Evolutionary conservation across 2,888 invertebrate species (phyloP).

Genomic region (Melikaiella ostensackeni): DNA sequence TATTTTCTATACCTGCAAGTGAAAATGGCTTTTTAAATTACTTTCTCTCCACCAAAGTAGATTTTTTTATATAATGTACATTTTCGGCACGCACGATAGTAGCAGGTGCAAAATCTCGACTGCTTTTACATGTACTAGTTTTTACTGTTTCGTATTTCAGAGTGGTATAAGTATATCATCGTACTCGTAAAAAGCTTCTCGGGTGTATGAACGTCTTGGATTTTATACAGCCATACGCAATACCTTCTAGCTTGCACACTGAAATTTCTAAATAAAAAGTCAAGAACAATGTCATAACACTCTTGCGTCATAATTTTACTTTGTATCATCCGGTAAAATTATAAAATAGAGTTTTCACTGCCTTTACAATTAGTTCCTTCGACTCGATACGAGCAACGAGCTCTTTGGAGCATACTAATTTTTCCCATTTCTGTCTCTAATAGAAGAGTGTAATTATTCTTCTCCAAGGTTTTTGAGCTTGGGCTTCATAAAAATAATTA

Average conservation of each 20-base stretch:
- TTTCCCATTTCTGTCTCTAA: not conserved
- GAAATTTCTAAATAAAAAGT: slow-evolving; percentile 52
- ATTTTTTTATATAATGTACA: not conserved
- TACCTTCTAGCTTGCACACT: slow-evolving; percentile 40
- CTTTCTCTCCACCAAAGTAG: not conserved
- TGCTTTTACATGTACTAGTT: not conserved
- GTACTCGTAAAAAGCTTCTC: slow-evolving; percentile 1
- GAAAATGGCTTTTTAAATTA: not conserved
- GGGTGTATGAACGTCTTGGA: not conserved
- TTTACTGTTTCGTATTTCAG: not conserved
- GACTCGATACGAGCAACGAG: slow-evolving; percentile 3
- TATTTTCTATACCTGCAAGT: not conserved
- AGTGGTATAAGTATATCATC: not conserved
- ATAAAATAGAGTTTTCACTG: not conserved
- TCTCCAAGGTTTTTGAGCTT: not conserved
- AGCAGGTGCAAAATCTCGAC: slow-evolving; percentile 22
- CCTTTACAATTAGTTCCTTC: slow-evolving; percentile 29
- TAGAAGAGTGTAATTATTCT: not conserved
- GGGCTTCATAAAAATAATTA: not conserved
- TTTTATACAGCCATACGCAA: not conserved
- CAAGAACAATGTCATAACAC: slow-evolving; percentile 59
- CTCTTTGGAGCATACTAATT: slow-evolving; percentile 4
- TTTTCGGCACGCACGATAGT: not conserved
- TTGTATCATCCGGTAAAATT: slow-evolving; percentile 8
- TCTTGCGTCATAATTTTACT: slow-evolving; percentile 46